Conservation (phyloP, 2,888 invertebrate species). For the Taenaris catops region DNA sequence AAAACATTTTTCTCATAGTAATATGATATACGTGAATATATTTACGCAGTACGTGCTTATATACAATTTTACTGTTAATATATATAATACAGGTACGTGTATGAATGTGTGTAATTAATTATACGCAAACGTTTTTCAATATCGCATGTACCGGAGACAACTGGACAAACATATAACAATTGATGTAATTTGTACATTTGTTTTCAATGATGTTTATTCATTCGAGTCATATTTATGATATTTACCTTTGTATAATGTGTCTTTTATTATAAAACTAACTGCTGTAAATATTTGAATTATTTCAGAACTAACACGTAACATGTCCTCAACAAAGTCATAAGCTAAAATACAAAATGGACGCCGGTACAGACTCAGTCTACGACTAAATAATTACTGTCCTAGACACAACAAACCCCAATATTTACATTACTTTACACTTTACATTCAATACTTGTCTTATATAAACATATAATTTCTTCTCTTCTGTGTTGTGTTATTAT, state of each 20-base stretch:
- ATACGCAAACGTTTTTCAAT: conserved; percentile 34
- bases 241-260: conserved; percentile 9
- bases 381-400: too few relatives aligned
- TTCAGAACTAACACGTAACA: not conserved
- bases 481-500: too few relatives aligned
- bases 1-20: not conserved
- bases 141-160: conserved; percentile 40
- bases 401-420: too few relatives aligned
- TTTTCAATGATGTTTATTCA: conserved; percentile 8
- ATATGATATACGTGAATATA: conserved; percentile 17
- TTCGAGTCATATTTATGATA: conserved; percentile 12
- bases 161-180: conserved; percentile 62
- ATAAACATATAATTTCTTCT: too few relatives aligned
- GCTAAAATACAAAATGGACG: too few relatives aligned
- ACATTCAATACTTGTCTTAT: too few relatives aligned
- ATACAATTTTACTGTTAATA: conserved; percentile 2
- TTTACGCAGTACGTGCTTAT: conserved; percentile 14
- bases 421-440: too few relatives aligned
- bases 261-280: conserved; percentile 1
- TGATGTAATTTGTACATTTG: conserved; percentile 36
- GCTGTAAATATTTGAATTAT: not conserved
- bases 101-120: conserved; percentile 21
- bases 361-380: too few relatives aligned
- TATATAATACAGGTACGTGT: conserved; percentile 11
- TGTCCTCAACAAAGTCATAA: too few relatives aligned